These are phyloP conservation scores for Bombus superbus DNA, from an alignment of 1,140 invertebrate species.

Conservation along the genomic window DNA sequence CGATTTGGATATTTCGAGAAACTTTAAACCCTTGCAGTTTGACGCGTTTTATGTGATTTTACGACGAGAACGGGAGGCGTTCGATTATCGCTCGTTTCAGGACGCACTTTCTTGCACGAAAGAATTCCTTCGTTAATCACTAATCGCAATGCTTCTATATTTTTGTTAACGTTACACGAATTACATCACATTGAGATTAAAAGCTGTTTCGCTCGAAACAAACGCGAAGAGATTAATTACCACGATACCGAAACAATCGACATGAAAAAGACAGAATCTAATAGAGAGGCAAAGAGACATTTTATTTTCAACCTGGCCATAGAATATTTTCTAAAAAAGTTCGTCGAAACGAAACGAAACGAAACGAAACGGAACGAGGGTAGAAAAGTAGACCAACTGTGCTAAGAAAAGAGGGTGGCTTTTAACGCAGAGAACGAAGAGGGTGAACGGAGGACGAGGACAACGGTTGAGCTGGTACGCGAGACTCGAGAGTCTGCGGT, in stretches of 20 bases:
- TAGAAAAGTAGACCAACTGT: not conserved
- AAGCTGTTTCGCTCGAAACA: too few relatives aligned
- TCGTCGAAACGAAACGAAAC: not conserved
- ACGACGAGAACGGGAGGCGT: not conserved
- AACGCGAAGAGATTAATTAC: not conserved
- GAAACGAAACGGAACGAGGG: not conserved
- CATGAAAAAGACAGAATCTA: not conserved
- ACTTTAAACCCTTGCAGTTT: not conserved
- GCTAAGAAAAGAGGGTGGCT: constrained; percentile 57
- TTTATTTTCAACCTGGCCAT: not conserved
- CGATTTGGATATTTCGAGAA: not conserved
- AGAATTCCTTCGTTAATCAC: too few relatives aligned
- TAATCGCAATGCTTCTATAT: too few relatives aligned
- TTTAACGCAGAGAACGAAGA: constrained; percentile 2
- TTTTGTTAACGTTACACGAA: too few relatives aligned
- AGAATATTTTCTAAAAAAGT: not conserved
- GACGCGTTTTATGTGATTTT: not conserved
- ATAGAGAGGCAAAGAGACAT: constrained; percentile 52
- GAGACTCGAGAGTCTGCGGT: constrained; percentile 77
- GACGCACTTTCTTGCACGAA: too few relatives aligned
- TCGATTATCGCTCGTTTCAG: too few relatives aligned
- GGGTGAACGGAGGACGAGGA: constrained; percentile 16
- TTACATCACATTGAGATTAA: too few relatives aligned
- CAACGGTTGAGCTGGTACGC: constrained; percentile 52
- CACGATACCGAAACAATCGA: not conserved